A percentile compares a stretch with the other conserved stretches of the same genome.
Evolutionary conservation across 2,888 invertebrate species (phyloP).

Genomic region (Andrena fulva): DNA sequence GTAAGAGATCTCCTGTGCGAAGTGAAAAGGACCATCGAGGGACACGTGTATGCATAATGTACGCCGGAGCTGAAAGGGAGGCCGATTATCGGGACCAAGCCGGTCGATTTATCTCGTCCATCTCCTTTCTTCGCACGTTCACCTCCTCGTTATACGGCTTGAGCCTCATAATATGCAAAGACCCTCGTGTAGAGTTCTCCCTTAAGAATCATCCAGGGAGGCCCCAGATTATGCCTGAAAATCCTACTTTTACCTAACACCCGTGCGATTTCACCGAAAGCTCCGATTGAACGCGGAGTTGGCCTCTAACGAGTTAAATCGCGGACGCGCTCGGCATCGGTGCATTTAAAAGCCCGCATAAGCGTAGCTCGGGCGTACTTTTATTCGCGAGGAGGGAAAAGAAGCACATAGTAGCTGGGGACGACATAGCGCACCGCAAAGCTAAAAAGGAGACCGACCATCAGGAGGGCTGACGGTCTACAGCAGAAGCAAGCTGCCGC

Average conservation of each 20-base stretch:
- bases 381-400: constrained; percentile 32
- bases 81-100: constrained; percentile 41
- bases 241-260: no score
- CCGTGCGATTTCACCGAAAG: no score
- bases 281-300: neutral
- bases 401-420: constrained; percentile 23
- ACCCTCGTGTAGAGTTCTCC: no score
- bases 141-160: neutral
- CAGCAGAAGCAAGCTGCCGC: constrained; percentile 49
- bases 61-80: constrained; percentile 21
- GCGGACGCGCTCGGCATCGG: neutral
- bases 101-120: constrained; percentile 34
- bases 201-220: no score
- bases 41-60: constrained; percentile 44
- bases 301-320: neutral
- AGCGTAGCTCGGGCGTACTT: constrained; percentile 10
- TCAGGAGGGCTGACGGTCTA: constrained; percentile 58
- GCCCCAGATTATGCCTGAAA: no score
- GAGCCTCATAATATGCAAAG: no score
- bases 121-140: neutral
- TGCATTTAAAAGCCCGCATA: constrained; percentile 4
- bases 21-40: constrained; percentile 41
- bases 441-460: constrained; percentile 57
- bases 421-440: constrained; percentile 40
- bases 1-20: constrained; percentile 23